These are phyloP conservation scores for Metopolophium dirhodum DNA, from an alignment of 1,140 invertebrate species.

Conservation along the genomic window DNA sequence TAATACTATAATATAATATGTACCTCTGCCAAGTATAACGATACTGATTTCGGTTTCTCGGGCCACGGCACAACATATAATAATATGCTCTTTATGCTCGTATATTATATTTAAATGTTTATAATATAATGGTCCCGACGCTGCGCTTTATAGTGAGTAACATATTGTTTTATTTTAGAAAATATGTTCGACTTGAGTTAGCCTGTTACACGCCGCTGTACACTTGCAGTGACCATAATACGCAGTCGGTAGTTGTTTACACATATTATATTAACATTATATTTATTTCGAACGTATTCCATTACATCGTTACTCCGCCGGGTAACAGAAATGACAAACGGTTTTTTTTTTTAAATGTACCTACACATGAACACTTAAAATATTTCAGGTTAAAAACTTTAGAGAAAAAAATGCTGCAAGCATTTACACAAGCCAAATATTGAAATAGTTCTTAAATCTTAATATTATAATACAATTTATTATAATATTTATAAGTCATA, in stretches of 20 bases:
- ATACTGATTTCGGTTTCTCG: no score
- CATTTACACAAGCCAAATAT: not conserved
- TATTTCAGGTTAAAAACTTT: not conserved
- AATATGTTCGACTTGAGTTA: not conserved
- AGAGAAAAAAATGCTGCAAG: not conserved
- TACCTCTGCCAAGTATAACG: no score
- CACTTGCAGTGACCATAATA: not conserved
- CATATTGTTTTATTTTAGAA: not conserved
- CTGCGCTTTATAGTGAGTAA: not conserved
- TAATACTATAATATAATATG: no score
- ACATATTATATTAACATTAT: not conserved
- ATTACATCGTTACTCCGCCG: no score
- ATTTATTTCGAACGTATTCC: not conserved
- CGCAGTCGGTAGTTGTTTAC: not conserved
- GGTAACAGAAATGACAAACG: not conserved
- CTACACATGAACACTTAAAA: not conserved
- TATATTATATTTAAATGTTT: no score
- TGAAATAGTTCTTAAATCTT: not conserved
- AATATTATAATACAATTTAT: no score
- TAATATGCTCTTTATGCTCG: no score
- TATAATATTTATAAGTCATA: no score
- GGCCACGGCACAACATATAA: no score
- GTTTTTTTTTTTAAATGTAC: not conserved
- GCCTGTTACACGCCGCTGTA: not conserved
- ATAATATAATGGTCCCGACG: no score